Conservation (phyloP, 2,797 vertebrate genomes). For the Sandelia bainsii region DNA sequence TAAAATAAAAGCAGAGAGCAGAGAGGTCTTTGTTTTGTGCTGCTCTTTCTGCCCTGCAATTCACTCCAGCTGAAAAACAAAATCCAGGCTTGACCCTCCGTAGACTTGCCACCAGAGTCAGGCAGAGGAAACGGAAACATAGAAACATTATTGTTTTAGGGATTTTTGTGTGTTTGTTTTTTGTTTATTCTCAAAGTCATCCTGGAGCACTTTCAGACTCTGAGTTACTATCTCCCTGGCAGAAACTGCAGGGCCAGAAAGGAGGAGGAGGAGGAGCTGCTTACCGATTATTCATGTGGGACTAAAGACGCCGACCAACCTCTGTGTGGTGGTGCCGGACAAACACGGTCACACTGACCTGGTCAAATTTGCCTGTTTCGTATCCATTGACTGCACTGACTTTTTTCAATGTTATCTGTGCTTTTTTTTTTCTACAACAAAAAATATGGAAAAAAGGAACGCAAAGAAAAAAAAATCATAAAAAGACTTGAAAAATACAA, state of each 20-base stretch:
- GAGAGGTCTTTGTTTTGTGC: conserved; percentile 68
- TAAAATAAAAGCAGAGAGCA: conserved; percentile 66
- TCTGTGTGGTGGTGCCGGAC: conserved; percentile 46
- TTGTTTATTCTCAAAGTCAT: conserved; percentile 67
- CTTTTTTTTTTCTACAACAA: conserved; percentile 80
- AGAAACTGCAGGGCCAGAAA: conserved; percentile 52
- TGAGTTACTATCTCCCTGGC: conserved; percentile 45
- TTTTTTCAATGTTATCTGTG: conserved; percentile 84
- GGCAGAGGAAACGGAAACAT: conserved; percentile 56
- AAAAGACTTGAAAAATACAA: conserved; percentile 66
- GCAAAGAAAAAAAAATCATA: conserved; percentile 69
- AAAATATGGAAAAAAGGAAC: conserved; percentile 67
- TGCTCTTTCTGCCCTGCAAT: conserved; percentile 56
- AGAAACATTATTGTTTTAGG: conserved; percentile 53
- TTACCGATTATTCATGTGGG: conserved; percentile 59
- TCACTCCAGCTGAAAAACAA: conserved; percentile 58
- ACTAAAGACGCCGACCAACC: conserved; percentile 65
- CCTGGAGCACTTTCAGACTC: conserved; percentile 61
- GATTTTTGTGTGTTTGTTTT: conserved; percentile 37
- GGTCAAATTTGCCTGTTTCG: conserved; percentile 80
- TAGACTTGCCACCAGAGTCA: conserved; percentile 47
- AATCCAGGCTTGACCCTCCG: conserved; percentile 45
- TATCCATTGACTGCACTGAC: conserved; percentile 86
- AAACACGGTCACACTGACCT: conserved; percentile 63
- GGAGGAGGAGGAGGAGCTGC: conserved; percentile 69